A percentile compares a stretch with the other conserved stretches of the same genome.
These are phyloP conservation scores for Plectrocnemia conspersa DNA, from an alignment of 1,140 invertebrate genomes.

Conservation along the genomic window DNA sequence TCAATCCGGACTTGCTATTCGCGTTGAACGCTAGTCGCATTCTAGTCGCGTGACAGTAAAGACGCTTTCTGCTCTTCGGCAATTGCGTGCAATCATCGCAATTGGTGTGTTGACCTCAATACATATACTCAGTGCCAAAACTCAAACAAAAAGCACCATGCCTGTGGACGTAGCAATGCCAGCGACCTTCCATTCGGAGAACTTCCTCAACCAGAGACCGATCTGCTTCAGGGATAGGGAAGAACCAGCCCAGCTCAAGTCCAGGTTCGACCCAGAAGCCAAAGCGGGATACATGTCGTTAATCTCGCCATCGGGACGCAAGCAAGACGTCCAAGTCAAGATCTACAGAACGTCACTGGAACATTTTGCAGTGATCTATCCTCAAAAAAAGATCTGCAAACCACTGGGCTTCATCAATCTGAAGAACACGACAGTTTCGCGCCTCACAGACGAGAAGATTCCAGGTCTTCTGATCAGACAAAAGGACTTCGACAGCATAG, in stretches of 20 bases:
- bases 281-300: slow-evolving; percentile 60
- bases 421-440: slow-evolving; percentile 55
- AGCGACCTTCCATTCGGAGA: slow-evolving; percentile 31
- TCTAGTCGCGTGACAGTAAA: too few relatives aligned
- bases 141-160: too few relatives aligned
- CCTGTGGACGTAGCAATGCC: slow-evolving; percentile 33
- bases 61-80: too few relatives aligned
- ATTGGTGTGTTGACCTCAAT: too few relatives aligned
- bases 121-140: too few relatives aligned
- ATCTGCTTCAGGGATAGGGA: slow-evolving; percentile 38
- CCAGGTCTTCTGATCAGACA: slow-evolving; percentile 56
- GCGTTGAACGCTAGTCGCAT: too few relatives aligned
- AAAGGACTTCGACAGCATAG: slow-evolving; percentile 58
- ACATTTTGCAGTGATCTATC: slow-evolving; percentile 64
- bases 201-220: slow-evolving; percentile 24
- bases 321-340: slow-evolving; percentile 59
- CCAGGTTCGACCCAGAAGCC: slow-evolving; percentile 57
- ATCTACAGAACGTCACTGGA: slow-evolving; percentile 63
- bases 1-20: too few relatives aligned
- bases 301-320: slow-evolving; percentile 53
- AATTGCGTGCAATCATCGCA: too few relatives aligned
- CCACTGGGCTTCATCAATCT: slow-evolving; percentile 61
- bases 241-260: slow-evolving; percentile 38
- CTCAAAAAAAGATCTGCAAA: slow-evolving; percentile 60
- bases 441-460: slow-evolving; percentile 45